Evolutionary conservation across 2,888 invertebrate genomes (phyloP).

Genomic region (Atethmia centrago): DNA sequence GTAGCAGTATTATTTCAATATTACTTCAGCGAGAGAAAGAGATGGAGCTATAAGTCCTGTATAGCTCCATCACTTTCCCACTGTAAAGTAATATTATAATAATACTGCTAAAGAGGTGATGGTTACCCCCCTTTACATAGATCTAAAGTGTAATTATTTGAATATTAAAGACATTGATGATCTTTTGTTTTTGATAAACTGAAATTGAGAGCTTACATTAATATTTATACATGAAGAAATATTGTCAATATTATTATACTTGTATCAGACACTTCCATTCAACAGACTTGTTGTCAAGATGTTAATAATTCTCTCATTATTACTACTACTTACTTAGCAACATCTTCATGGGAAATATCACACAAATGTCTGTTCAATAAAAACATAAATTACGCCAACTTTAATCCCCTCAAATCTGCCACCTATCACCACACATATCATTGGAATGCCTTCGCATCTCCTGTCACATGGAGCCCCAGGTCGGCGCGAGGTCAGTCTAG

Average conservation of each 20-base stretch:
- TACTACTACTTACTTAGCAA: no score
- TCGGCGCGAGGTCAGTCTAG: conserved; percentile 84
- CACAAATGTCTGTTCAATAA: neutral
- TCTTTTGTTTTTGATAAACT: neutral
- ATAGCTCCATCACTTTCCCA: no score
- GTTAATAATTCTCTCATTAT: neutral
- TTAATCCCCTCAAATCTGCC: neutral
- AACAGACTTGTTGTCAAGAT: neutral
- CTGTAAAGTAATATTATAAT: no score
- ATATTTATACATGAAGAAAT: no score
- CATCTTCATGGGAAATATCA: neutral
- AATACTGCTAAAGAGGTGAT: no score
- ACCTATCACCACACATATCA: conserved; percentile 5
- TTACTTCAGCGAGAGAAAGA: no score
- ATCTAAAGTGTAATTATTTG: neutral
- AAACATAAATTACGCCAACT: neutral
- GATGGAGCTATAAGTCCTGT: no score
- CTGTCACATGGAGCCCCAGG: conserved; percentile 69
- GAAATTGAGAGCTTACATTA: neutral
- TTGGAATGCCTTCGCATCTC: conserved; percentile 6
- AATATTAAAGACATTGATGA: neutral
- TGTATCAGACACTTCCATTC: neutral
- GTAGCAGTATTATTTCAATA: no score
- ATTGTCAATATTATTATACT: neutral
- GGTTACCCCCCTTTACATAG: no score